Evolutionary conservation across 1,140 invertebrate species (phyloP), one percentile per base, ranked within the genome.

Genomic region (Aphidius gifuensis): DNA sequence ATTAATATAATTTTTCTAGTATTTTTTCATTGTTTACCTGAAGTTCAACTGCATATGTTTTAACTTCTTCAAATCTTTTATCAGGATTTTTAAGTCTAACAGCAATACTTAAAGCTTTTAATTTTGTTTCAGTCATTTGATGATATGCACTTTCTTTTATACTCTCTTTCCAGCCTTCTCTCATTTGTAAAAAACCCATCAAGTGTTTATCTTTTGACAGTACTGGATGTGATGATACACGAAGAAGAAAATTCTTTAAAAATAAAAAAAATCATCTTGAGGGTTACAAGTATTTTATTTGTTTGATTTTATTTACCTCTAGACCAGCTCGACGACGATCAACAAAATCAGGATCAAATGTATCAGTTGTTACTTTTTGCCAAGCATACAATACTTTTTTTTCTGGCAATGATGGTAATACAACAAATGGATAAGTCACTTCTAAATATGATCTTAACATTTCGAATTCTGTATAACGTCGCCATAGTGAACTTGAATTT

Each of bases 401-500:
- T 69, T 93, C 91, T 32, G 92, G 92, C 58, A 94, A 76, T 44
- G 91, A 90, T 53, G 91, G 91, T 65, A 92, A 82, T 23, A 93
- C 87, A 53, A 92, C 83, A 72, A 87, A 88, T 8, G 91, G 90
- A 80, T 92, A 93, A 45, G 85, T 88, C 38, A 88, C 83, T 73
- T 89, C 87, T 62, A 93, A 79, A 73, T 92, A 92, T 64, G 88
- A 85, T 69, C 88, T 81, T 39, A 94, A 82, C 64, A 91, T 83
- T 74, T 92, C 91, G 83, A 94, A 93, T 79, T 94, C 91, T 64
- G 90, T 92, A 69, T 93, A 93, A 55, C 92, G 79, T 66, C 92
- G 81, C 90, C 91, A 93, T 58, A 92, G 82, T 9, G 89, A 86
- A 76, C 84, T 88, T 71, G 85, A 82, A 75, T 81, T 87, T 57